Conservation (phyloP, 2,888 invertebrate genomes). For the Phoenoteleia sp. region DNA sequence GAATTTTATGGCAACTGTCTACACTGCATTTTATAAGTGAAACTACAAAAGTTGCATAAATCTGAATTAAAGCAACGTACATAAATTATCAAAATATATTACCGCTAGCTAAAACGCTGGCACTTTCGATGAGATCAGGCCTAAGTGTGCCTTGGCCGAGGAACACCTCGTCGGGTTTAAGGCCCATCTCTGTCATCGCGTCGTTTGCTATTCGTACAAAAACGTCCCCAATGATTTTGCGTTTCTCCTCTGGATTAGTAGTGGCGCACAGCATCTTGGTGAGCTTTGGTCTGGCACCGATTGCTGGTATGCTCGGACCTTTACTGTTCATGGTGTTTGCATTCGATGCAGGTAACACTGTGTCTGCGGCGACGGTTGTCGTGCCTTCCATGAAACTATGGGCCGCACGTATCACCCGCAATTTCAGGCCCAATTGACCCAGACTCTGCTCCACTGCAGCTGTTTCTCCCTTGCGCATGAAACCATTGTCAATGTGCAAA, state of each 20-base stretch:
- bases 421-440: slow-evolving; percentile 93
- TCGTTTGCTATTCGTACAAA: slow-evolving; percentile 98
- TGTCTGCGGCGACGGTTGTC: slow-evolving; percentile 91
- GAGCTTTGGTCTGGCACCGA: slow-evolving; percentile 88
- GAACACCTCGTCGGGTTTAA: slow-evolving; percentile 97
- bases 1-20: too few relatives aligned
- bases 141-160: slow-evolving; percentile 98
- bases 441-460: slow-evolving; percentile 95
- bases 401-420: slow-evolving; percentile 92
- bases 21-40: too few relatives aligned
- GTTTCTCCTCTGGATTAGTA: slow-evolving; percentile 98
- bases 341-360: slow-evolving; percentile 73
- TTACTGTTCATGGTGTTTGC: slow-evolving; percentile 86
- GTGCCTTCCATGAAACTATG: slow-evolving; percentile 92
- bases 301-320: slow-evolving; percentile 77
- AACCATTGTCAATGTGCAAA: slow-evolving; percentile 99
- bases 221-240: slow-evolving; percentile 99
- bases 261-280: slow-evolving; percentile 96
- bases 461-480: slow-evolving; percentile 99
- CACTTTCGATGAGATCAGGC: slow-evolving; percentile 99
- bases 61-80: too few relatives aligned
- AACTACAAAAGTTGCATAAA: too few relatives aligned
- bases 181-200: slow-evolving; percentile 94
- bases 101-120: slow-evolving; percentile 93
- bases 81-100: too few relatives aligned